Evolutionary conservation across 2,888 invertebrate species (phyloP), one percentile per base, ranked within the genome.

Genomic region (Sclerodermus sp.): DNA sequence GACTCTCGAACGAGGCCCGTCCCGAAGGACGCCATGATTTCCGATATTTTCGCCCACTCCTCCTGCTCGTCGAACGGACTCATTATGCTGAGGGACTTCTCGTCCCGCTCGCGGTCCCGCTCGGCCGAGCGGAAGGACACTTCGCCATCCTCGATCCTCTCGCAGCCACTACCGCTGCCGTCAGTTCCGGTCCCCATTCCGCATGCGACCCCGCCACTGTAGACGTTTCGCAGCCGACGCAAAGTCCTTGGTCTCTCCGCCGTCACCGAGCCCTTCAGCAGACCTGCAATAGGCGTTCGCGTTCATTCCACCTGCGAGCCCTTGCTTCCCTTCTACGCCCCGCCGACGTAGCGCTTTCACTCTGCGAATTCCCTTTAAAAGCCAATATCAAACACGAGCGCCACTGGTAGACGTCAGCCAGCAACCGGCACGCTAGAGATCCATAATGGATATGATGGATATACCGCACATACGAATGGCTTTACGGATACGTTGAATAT

Each of bases 11-110:
- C 87, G 31, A 91, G 84, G 49, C 90, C 90, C 59, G 90, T 91
- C 53, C 95, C 94, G 73, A 96, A 93, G 1, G 93, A 92, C 38
- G 93, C 93, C 89, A 96, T 92, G 69, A 96, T 96, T 80, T 95
- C 93, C 42, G 93, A 92, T 68, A 96, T 95, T 81, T 95, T 93
- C 17, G 93, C 93, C 93, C 96, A 96, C 81, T 96, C 96, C 80
- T 94, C 93, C 80, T 91, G 88, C 75, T 95, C 94, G 81, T 95
- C 93, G 78, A 93, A 93, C 1, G 93, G 93, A 73, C 92, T 93
- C 65, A 94, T 83, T 63, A 91, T 84, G 47, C 83, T 82, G 56
- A 82, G 78, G 18, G 82, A 79, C 52, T 81, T 81, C 59, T 80
- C 76, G 68, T 78, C 75, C 48, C 76, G 70, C 47, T 78, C 78